A percentile compares a stretch with the other conserved stretches of the same genome.
phyloP scores from a whole-genome alignment of 1,140 invertebrate species.

The Pogonomyrmex barbatus region DNA sequence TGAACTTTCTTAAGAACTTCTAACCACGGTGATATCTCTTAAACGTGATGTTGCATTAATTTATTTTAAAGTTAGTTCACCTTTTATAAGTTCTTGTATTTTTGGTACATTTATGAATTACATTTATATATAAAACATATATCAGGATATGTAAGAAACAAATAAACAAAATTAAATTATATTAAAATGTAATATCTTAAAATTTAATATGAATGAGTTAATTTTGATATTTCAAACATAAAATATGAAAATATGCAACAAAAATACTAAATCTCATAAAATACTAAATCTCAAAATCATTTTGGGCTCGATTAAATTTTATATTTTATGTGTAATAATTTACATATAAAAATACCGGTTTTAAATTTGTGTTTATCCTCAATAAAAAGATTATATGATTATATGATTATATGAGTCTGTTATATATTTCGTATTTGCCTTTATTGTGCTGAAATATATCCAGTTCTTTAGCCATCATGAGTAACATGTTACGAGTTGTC shows the following conservation, averaged over 20 bases:
- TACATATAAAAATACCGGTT: neutral
- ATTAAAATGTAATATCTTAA: neutral
- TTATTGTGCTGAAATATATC: neutral
- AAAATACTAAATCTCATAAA: neutral
- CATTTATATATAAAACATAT: neutral
- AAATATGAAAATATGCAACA: neutral
- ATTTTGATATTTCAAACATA: neutral
- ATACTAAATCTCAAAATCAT: too few relatives aligned
- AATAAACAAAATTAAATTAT: neutral
- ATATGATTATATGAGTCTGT: neutral
- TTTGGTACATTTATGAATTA: neutral
- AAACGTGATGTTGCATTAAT: constrained; percentile 58
- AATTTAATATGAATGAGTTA: neutral
- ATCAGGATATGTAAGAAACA: neutral
- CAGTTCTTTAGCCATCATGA: neutral
- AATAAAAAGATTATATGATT: constrained; percentile 13
- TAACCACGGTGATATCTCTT: constrained; percentile 21
- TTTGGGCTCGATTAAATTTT: neutral
- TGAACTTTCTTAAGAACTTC: neutral
- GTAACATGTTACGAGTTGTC: constrained; percentile 11
- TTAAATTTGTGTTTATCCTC: neutral
- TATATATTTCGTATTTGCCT: neutral
- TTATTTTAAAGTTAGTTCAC: neutral
- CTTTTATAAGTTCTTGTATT: neutral
- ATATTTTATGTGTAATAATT: neutral